These are phyloP conservation scores for Dolichoris vasculosae DNA, from an alignment of 1,140 invertebrate species.

Conservation along the genomic window DNA sequence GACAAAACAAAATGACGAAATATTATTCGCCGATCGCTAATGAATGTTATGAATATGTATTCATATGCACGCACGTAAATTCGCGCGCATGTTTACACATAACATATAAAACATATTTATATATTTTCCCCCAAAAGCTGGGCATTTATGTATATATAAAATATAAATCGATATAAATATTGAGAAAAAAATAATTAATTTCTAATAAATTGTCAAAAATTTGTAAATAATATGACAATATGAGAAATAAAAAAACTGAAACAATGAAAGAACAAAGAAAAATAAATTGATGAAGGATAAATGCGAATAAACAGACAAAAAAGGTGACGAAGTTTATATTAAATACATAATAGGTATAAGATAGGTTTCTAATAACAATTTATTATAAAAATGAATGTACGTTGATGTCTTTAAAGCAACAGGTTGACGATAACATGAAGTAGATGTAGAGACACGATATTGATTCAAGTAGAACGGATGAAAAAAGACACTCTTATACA, in stretches of 20 bases:
- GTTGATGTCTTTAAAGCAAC: conserved; percentile 71
- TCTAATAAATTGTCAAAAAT: conserved; percentile 58
- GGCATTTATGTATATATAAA: conserved; percentile 40
- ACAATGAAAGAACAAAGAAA: conserved; percentile 42
- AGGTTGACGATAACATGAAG: background rate
- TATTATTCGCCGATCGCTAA: conserved; percentile 20
- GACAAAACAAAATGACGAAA: conserved; percentile 26
- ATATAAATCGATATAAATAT: conserved; percentile 51
- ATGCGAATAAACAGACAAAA: conserved; percentile 34
- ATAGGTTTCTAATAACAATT: conserved; percentile 72
- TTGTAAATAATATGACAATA: conserved; percentile 62
- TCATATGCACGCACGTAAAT: too few species aligned
- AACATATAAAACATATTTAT: background rate
- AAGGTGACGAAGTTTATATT: conserved; percentile 67
- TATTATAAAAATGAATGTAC: conserved; percentile 72
- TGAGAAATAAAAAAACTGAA: conserved; percentile 31
- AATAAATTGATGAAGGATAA: conserved; percentile 16
- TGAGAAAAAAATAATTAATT: conserved; percentile 20
- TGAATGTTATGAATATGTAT: too few species aligned
- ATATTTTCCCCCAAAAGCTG: conserved; percentile 28
- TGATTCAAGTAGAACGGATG: background rate
- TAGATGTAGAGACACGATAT: background rate
- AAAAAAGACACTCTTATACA: conserved; percentile 54
- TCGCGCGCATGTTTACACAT: background rate
- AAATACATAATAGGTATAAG: conserved; percentile 69